Base-by-base conservation (phyloP, 2,888 invertebrate genomes). In the Pardosa pseudoannulata region DNA sequence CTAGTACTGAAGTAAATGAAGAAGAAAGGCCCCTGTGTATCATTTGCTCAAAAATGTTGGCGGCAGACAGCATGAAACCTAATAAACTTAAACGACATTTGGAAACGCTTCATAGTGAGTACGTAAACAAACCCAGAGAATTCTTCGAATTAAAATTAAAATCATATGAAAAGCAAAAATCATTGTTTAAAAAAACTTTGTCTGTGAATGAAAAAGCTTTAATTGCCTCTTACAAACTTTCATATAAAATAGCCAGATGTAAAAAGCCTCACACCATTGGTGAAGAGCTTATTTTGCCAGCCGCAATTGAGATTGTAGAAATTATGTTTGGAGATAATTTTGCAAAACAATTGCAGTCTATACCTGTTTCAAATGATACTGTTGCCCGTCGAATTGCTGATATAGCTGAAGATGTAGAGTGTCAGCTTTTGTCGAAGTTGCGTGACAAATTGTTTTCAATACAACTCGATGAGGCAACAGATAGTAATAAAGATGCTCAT, bases 171-270 rank as follows among this genome's bases (percentile, higher is more conserved):
- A 62, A 62, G 62, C 62, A 62, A 62, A 62, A 28, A 62, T 62
- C 62, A 62, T 62, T 62, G 7, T 62, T 62, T 62, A 62, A 23
- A 36, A 9, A 62, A 27, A 62, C 28, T 62, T 62, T 62, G 62
- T 62, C 27, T 27, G 68, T 70, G 78, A 56, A 56, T 78, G n/a
- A 78, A 68, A 70, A 70, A 78, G 78, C 78, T 68, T 68, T 70
- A 78, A 50, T 78, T 78, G 70, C 56, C 13, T 79, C 29, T 62
- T 70, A 71, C 70, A 79, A 79, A 70, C 62, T 79, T 68, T 62
- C 70, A 71, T 79, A 70, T 79, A 79, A 79, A 79, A 71, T 79
- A 79, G 70, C 71, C 70, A 79, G 79, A 70, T 79, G 79, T 79
- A 79, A 79, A 79, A 79, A 79, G 23, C 79, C 62, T 79, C 79